Conservation (phyloP, 2,113 vertebrate species). For the Talpa occidentalis region DNA sequence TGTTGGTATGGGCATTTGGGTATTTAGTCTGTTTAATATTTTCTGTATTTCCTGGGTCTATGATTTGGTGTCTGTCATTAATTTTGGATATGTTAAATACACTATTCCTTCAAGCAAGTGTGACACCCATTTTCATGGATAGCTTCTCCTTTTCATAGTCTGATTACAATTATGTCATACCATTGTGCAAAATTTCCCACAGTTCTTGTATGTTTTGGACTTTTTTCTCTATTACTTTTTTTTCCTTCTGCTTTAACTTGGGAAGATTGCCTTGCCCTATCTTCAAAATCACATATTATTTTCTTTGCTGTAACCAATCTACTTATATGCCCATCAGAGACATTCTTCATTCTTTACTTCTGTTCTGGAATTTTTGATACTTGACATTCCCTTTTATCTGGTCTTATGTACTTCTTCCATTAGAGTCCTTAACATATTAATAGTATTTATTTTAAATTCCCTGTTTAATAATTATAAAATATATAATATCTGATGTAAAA, state of each 20-base stretch:
- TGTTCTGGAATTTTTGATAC: background rate
- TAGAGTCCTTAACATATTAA: background rate
- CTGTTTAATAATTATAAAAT: background rate
- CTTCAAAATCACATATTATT: background rate
- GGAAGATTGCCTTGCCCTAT: background rate
- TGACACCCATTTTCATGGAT: background rate
- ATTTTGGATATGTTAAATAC: background rate
- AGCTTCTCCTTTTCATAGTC: background rate
- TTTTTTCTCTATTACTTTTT: background rate
- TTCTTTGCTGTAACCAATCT: background rate
- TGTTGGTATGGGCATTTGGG: background rate
- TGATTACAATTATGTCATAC: background rate
- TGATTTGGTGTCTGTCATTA: background rate
- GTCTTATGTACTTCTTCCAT: background rate
- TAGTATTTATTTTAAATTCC: background rate
- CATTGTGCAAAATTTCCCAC: background rate
- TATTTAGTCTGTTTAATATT: background rate
- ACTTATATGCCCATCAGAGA: background rate
- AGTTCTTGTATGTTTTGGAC: background rate
- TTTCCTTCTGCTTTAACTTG: background rate
- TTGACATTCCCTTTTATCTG: background rate
- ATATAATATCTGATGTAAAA: background rate
- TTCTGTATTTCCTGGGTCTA: background rate
- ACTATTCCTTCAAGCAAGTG: background rate
- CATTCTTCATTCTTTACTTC: background rate